Conservation (phyloP, 1,140 invertebrate genomes). For the Rhagoletis pomonella region DNA sequence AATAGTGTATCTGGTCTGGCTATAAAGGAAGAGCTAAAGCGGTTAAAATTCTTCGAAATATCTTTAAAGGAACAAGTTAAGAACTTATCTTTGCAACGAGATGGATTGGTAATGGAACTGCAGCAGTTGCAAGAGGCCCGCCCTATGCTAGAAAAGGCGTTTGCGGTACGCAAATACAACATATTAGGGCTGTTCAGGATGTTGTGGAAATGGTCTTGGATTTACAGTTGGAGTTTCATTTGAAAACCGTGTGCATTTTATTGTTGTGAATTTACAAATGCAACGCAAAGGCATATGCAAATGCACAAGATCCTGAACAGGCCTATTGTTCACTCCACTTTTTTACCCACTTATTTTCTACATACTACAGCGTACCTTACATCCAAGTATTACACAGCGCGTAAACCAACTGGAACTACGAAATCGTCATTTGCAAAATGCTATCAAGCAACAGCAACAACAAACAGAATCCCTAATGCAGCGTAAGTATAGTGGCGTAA, state of each 20-base stretch:
- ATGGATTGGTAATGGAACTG: constrained; percentile 75
- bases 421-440: constrained; percentile 78
- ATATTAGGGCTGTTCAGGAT: no score
- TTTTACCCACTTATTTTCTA: neutral
- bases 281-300: no score
- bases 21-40: constrained; percentile 74
- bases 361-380: constrained; percentile 66
- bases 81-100: constrained; percentile 74
- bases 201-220: no score
- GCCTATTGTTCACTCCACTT: no score
- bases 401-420: constrained; percentile 77
- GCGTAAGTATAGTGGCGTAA: constrained; percentile 75
- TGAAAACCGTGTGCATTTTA: no score
- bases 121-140: constrained; percentile 75
- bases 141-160: constrained; percentile 72
- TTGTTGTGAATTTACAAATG: no score
- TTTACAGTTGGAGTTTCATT: no score
- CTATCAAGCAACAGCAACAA: constrained; percentile 79
- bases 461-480: constrained; percentile 80
- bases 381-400: constrained; percentile 71
- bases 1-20: constrained; percentile 54
- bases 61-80: constrained; percentile 75
- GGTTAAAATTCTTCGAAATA: constrained; percentile 73
- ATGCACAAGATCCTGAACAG: no score
- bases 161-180: constrained; percentile 69